A percentile compares a stretch with the other conserved stretches of the same genome.
phyloP scores from a whole-genome alignment of 2,888 invertebrate species.

The Galeopsomyia nigrocyanea region DNA sequence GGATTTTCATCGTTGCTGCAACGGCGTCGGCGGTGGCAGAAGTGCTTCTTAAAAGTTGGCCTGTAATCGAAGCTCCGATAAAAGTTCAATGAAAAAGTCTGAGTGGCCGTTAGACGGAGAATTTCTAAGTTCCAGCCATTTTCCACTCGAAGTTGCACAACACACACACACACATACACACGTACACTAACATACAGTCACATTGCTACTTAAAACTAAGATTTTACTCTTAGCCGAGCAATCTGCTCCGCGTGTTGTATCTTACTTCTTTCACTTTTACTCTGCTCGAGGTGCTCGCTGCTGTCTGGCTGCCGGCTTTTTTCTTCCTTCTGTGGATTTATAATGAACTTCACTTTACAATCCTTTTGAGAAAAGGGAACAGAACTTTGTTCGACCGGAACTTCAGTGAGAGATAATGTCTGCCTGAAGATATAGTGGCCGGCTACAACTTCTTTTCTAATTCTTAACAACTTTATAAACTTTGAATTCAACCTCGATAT shows the following conservation, averaged over 20 bases:
- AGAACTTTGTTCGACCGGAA: no score
- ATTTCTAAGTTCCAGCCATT: conserved; percentile 15
- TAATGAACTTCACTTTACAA: no score
- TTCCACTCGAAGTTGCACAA: background rate
- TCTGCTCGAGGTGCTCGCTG: background rate
- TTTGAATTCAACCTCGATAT: no score
- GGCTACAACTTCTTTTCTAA: no score
- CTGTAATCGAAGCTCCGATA: conserved; percentile 46
- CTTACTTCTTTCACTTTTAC: background rate
- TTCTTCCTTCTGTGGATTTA: no score
- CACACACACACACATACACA: background rate
- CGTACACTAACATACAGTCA: background rate
- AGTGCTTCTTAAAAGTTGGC: conserved; percentile 48
- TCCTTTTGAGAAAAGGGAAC: no score
- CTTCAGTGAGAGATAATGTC: no score
- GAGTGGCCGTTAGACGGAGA: conserved; percentile 48
- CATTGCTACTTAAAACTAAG: background rate
- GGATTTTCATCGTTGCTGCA: conserved; percentile 33
- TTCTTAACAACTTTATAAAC: no score
- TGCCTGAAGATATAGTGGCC: no score
- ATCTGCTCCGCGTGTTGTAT: background rate
- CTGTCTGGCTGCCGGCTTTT: background rate
- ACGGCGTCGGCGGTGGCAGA: background rate
- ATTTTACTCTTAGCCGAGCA: background rate
- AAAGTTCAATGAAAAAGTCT: conserved; percentile 50